Evolutionary conservation across 2,797 vertebrate species (phyloP).

Genomic region (Enteromius thamalakanensis): DNA sequence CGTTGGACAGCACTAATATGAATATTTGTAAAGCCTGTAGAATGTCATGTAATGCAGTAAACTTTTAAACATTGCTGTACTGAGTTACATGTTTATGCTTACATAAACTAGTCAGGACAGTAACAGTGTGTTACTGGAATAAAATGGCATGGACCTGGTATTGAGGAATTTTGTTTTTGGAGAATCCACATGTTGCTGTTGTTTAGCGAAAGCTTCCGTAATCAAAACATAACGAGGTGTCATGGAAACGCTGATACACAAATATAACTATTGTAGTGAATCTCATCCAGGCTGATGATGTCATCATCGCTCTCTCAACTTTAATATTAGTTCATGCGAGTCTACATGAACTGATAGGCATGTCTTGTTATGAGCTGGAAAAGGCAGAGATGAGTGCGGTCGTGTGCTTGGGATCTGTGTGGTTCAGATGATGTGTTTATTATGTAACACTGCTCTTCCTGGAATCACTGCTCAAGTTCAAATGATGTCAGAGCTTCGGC

Average conservation of each 20-base stretch:
- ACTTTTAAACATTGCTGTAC: background rate
- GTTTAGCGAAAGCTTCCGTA: slow-evolving; percentile 35
- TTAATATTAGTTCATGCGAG: slow-evolving; percentile 11
- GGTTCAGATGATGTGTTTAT: slow-evolving; percentile 45
- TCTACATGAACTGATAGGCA: slow-evolving; percentile 15
- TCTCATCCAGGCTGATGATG: slow-evolving; percentile 14
- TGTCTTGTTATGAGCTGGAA: background rate
- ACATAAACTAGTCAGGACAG: background rate
- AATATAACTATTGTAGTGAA: background rate
- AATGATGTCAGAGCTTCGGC: slow-evolving; percentile 44
- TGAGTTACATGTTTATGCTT: background rate
- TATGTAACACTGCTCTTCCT: slow-evolving; percentile 45
- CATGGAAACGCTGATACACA: background rate
- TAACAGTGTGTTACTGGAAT: background rate
- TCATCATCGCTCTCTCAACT: slow-evolving; percentile 17
- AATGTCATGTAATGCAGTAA: background rate
- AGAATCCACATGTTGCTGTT: slow-evolving; percentile 7
- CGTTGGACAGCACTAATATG: too few relatives aligned
- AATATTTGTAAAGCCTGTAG: background rate
- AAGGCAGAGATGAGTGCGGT: slow-evolving; percentile 6
- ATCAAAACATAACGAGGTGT: slow-evolving; percentile 2
- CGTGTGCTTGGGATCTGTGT: slow-evolving; percentile 20
- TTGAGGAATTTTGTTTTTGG: background rate
- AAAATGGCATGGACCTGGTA: background rate
- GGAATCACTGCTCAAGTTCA: slow-evolving; percentile 39